Conservation (phyloP, 2,113 vertebrate species). For the Andinoacara biseriatus region DNA sequence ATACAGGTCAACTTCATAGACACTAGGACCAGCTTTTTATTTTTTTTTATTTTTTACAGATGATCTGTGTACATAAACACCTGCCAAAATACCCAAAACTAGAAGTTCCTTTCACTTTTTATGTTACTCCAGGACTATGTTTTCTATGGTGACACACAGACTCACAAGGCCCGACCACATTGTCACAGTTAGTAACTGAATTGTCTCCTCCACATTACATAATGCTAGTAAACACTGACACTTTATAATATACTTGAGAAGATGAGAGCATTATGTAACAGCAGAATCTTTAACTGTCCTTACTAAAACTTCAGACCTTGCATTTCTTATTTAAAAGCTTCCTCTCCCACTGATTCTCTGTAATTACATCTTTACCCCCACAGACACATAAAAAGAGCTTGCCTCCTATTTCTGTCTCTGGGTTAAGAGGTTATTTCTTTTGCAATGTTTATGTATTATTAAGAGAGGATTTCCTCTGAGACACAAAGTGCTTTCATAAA, state of each 20-base stretch:
- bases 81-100: not conserved
- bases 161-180: not conserved
- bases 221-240: constrained; percentile 1
- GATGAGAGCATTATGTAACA: constrained; percentile 19
- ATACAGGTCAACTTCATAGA: no score
- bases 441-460: constrained; percentile 20
- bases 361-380: not conserved
- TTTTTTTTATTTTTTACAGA: not conserved
- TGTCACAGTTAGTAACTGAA: not conserved
- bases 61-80: not conserved
- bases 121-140: not conserved
- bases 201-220: not conserved
- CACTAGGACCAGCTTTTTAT: no score
- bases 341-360: constrained; percentile 4
- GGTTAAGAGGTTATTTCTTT: constrained; percentile 10
- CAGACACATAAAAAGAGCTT: not conserved
- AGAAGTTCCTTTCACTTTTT: not conserved
- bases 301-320: constrained; percentile 13
- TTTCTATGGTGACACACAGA: not conserved
- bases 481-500: not conserved
- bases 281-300: constrained; percentile 12
- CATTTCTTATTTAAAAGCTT: constrained; percentile 12
- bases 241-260: not conserved
- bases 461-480: not conserved
- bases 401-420: not conserved